Percentiles rank a stretch among this genome's conserved stretches.
phyloP scores from a whole-genome alignment of 2,113 vertebrate genomes.

The Phalacrocorax brasilianus region DNA sequence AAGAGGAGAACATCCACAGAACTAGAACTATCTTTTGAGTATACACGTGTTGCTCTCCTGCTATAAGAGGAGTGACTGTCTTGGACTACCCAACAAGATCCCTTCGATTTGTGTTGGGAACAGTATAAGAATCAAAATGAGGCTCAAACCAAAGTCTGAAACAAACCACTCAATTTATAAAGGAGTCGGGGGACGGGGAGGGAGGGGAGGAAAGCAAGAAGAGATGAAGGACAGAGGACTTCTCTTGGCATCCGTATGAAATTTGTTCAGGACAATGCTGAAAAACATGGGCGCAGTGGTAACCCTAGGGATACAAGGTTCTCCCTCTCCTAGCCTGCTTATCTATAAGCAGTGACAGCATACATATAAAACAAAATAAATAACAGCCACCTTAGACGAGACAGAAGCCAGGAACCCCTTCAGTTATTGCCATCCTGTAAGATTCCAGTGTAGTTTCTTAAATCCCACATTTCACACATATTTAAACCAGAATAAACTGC shows the following conservation, averaged over 20 bases:
- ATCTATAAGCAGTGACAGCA: not conserved
- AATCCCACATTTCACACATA: accelerated
- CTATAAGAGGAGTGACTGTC: not conserved
- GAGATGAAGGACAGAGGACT: not conserved
- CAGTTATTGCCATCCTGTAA: not conserved
- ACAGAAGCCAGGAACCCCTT: not conserved
- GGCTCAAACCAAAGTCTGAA: not conserved
- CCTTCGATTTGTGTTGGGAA: not conserved
- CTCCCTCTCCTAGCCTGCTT: not conserved
- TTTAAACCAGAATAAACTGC: not conserved
- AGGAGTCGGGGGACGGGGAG: not conserved
- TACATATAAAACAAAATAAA: not conserved
- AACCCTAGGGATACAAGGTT: not conserved
- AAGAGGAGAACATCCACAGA: not conserved
- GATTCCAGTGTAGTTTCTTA: not conserved
- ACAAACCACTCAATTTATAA: not conserved
- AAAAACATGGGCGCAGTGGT: accelerated
- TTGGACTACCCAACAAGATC: not conserved
- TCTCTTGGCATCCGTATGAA: not conserved
- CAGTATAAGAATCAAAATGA: not conserved
- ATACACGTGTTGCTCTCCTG: not conserved
- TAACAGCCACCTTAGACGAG: accelerated
- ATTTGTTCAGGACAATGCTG: not conserved
- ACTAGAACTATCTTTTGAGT: not conserved
- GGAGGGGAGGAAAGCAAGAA: not conserved